Evolutionary conservation across 2,113 vertebrate species (phyloP), one percentile per base, ranked within the genome.

Genomic region (Lagopus leucura): DNA sequence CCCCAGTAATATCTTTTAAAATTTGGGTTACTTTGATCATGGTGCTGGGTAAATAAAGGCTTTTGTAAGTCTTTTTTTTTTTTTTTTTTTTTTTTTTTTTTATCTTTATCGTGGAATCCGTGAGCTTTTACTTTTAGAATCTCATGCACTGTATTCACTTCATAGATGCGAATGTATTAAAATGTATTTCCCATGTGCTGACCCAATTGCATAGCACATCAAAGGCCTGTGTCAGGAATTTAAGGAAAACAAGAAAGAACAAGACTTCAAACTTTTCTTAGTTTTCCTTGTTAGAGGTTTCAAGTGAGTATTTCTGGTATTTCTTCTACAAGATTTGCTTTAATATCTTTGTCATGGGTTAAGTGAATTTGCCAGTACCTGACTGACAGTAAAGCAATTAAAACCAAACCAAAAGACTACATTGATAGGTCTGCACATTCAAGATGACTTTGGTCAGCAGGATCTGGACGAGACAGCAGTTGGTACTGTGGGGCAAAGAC

Each of bases 171-270:
- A 87, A 89, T 81, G 72, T 8, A 40, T 90, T 94, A 91, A 97
- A 96, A 96, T 74, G 28, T 72, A 93, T 97, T 94, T 95, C 77
- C 88, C 90, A 90, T 88, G 80, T 14, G 22, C 73, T 97, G 94
- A 95, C 95, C 95, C 84, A 97, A 50, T 96, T 97, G 94, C 92
- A 95, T 77, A 91, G 88, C 66, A 97, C 89, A 95, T 95, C 73
- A 94, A 97, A 97, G 96, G 45, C 86, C 72, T 54, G 60, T 61
- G 85, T 80, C 25, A 21, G 82, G 50, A 40, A 64, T 40, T 28
- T 40, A 21, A 85, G 66, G 12, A 15, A 21, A 47, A n/a, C 24
- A 28, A 81, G 61, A 52, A 65, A 2, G 54, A 48, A 50, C 65
- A 63, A 90, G 91, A 40, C 27, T 13, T 95, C 45, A 15, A 13